Percentiles rank a stretch among this genome's conserved stretches.
Evolutionary conservation across 1,140 invertebrate species (phyloP).

Genomic region (Ceratina japonica): DNA sequence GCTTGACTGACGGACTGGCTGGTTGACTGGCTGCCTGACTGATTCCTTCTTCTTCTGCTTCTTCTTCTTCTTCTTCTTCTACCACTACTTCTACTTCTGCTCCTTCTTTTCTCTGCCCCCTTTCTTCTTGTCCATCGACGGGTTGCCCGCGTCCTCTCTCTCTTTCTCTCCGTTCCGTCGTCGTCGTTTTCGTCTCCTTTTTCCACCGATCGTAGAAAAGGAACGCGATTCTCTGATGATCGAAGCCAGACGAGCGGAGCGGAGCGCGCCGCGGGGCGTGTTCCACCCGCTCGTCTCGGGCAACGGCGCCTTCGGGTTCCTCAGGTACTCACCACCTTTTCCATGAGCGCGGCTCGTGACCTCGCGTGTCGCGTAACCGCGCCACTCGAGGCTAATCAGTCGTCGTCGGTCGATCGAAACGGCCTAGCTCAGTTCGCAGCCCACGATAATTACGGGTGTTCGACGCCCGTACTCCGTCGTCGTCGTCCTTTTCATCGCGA

Average conservation of each 20-base stretch:
- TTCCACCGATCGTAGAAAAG: not conserved
- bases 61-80: not conserved
- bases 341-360: conserved; percentile 35
- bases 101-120: not conserved
- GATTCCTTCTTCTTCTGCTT: conserved; percentile 58
- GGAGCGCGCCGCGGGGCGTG: conserved; percentile 42
- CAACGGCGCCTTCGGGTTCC: conserved; percentile 48
- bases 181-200: not conserved
- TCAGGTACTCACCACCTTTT: conserved; percentile 51
- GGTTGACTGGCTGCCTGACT: conserved; percentile 63
- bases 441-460: conserved; percentile 35
- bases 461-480: conserved; percentile 4
- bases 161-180: not conserved
- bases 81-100: conserved; percentile 16
- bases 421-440: not conserved
- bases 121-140: conserved; percentile 7
- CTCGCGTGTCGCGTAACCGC: conserved; percentile 53
- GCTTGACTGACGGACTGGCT: conserved; percentile 68
- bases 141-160: not conserved
- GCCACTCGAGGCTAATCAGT: conserved; percentile 33
- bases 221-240: conserved; percentile 40
- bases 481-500: conserved; percentile 28
- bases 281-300: conserved; percentile 32
- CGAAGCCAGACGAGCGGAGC: conserved; percentile 53
- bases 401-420: conserved; percentile 35